These are phyloP conservation scores for Buphagus erythrorhynchus DNA, from an alignment of 2,797 vertebrate genomes.

Conservation along the genomic window DNA sequence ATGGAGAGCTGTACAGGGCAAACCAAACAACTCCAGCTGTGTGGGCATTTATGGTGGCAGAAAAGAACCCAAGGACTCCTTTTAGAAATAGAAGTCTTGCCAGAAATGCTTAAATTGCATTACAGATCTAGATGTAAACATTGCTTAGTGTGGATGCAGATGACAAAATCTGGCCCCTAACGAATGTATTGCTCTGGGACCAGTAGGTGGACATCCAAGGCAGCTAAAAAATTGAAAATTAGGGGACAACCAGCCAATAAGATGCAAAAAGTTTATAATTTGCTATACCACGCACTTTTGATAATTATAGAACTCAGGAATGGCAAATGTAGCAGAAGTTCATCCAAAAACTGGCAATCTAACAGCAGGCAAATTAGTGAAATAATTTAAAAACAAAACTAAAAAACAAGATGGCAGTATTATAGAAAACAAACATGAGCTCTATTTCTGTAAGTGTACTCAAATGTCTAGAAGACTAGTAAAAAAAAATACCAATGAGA, in stretches of 20 bases:
- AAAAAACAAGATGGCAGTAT: background rate
- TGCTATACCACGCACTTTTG: background rate
- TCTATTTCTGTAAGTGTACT: background rate
- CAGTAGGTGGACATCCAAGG: background rate
- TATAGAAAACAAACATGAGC: background rate
- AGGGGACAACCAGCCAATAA: background rate
- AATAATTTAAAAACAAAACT: background rate
- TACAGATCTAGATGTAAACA: background rate
- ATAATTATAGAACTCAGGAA: background rate
- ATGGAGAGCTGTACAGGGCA: accelerated
- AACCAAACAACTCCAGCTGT: background rate
- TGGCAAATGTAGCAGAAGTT: background rate
- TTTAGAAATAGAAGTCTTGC: background rate
- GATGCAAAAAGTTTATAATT: background rate
- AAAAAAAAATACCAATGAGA: background rate
- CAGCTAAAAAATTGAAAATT: background rate
- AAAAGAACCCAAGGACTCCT: background rate
- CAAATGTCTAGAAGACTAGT: background rate
- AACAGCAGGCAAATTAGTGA: background rate
- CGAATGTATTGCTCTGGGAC: background rate
- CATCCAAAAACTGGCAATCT: background rate
- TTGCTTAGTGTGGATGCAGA: background rate
- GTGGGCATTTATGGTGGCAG: background rate
- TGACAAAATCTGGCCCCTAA: background rate
- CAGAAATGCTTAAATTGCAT: background rate